Evolutionary conservation across 2,113 vertebrate species (phyloP).

Genomic region (Brachyhypopomus gauderio): DNA sequence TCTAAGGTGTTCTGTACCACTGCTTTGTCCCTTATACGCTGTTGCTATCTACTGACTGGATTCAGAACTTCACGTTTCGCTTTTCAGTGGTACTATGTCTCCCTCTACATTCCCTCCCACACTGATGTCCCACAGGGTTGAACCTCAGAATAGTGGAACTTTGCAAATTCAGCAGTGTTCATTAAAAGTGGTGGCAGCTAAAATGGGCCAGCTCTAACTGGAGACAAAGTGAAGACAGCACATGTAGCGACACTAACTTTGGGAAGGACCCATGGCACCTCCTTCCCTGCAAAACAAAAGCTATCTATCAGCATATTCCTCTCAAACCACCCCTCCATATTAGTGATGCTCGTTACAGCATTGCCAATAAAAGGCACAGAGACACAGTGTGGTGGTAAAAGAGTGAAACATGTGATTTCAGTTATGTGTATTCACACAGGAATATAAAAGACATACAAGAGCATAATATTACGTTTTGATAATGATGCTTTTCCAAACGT

Average conservation of each 20-base stretch:
- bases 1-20: not conserved
- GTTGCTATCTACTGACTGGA: not conserved
- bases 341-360: too few relatives aligned
- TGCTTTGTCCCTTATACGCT: not conserved
- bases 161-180: not conserved
- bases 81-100: not conserved
- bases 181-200: constrained; percentile 2
- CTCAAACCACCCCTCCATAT: too few relatives aligned
- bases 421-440: too few relatives aligned
- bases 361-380: too few relatives aligned
- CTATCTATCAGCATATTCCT: too few relatives aligned
- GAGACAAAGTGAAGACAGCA: not conserved
- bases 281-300: too few relatives aligned
- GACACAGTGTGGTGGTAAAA: too few relatives aligned
- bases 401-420: too few relatives aligned
- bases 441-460: not conserved
- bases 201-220: not conserved
- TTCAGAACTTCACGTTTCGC: not conserved
- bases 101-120: not conserved
- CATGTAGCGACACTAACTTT: not conserved
- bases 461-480: too few relatives aligned
- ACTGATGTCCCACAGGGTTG: not conserved
- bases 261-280: not conserved
- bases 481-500: not conserved
- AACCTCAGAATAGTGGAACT: not conserved